These are phyloP conservation scores for Zhuqinia jingwanae DNA, from an alignment of 2,888 invertebrate genomes.

Conservation along the genomic window DNA sequence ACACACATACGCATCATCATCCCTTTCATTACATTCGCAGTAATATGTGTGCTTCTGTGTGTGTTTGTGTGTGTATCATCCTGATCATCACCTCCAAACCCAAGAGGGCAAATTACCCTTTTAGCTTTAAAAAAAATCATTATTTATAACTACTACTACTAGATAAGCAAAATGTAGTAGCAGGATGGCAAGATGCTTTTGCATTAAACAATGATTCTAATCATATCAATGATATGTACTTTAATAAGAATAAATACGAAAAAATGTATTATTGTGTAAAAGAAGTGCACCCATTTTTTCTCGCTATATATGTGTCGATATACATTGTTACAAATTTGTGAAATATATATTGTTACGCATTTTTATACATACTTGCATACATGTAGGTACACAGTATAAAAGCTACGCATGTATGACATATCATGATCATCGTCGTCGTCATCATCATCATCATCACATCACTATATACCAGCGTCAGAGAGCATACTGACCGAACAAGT, in stretches of 20 bases:
- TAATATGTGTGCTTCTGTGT: not conserved
- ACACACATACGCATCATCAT: not conserved
- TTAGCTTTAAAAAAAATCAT: conserved; percentile 79
- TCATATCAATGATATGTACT: not conserved
- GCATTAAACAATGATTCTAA: not conserved
- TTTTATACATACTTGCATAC: too few species aligned
- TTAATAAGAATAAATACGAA: too few species aligned
- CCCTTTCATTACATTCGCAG: conserved; percentile 16
- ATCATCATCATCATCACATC: conserved; percentile 6
- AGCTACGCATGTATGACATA: too few species aligned
- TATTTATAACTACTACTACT: conserved; percentile 61
- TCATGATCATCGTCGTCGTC: not conserved
- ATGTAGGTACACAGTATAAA: too few species aligned
- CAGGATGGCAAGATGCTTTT: conserved; percentile 23
- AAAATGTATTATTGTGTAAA: too few species aligned
- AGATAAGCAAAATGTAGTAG: conserved; percentile 50
- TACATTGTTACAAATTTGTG: too few species aligned
- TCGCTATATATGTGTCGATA: too few species aligned
- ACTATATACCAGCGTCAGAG: not conserved
- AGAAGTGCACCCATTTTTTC: too few species aligned
- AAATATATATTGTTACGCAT: too few species aligned
- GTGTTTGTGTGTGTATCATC: not conserved
- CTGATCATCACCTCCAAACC: conserved; percentile 3
- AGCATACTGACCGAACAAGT: not conserved
- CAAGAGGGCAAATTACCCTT: conserved; percentile 76